Conservation (phyloP, 2,113 vertebrate species). For the Alces alces region DNA sequence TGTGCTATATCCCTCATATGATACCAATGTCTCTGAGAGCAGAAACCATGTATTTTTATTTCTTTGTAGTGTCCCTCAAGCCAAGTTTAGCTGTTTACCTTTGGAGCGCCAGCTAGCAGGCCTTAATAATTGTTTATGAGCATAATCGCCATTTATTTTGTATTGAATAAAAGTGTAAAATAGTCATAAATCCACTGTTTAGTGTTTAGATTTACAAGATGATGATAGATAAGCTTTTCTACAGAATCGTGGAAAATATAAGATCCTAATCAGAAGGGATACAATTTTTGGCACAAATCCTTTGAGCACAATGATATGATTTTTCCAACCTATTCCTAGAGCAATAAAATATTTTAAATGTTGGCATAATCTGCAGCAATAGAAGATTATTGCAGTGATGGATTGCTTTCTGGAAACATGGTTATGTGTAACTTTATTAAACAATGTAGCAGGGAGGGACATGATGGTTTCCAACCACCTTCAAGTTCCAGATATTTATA, state of each 20-base stretch:
- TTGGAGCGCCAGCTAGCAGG: neutral
- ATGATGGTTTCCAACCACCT: neutral
- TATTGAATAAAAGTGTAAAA: neutral
- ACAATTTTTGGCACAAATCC: neutral
- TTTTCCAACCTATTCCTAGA: constrained; percentile 6
- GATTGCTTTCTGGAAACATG: neutral
- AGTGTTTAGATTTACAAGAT: neutral
- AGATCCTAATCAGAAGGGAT: neutral
- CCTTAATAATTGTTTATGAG: neutral
- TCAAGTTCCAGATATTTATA: neutral
- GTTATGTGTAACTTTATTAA: neutral
- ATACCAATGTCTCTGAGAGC: neutral
- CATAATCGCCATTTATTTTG: neutral
- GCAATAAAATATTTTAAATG: neutral
- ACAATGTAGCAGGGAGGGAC: neutral
- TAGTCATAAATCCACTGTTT: neutral
- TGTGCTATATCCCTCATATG: neutral
- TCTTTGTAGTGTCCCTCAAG: neutral
- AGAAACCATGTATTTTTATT: neutral
- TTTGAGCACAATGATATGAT: neutral
- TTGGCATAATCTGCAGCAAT: neutral
- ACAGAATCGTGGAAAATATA: neutral
- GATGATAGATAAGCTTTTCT: neutral
- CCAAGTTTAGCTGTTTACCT: neutral
- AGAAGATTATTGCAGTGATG: neutral